phyloP scores from a whole-genome alignment of 2,888 invertebrate species.

The Tridacna crocea region DNA sequence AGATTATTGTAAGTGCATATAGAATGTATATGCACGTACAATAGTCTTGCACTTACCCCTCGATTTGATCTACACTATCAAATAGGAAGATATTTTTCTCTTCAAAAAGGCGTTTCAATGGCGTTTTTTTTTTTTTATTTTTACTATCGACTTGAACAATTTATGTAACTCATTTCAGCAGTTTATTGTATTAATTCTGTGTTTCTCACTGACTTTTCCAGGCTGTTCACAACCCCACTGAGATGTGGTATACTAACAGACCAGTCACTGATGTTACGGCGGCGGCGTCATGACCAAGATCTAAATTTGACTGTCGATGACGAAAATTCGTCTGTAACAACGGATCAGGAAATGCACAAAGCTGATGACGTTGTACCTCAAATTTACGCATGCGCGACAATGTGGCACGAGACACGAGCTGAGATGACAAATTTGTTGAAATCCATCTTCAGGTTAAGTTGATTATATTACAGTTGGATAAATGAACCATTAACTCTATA shows the following conservation, averaged over 20 bases:
- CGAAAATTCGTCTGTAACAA: slow-evolving; percentile 49
- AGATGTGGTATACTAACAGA: slow-evolving; percentile 96
- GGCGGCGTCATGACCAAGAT: slow-evolving; percentile 93
- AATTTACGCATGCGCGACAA: slow-evolving; percentile 83
- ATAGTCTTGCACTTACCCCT: no score
- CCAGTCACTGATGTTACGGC: slow-evolving; percentile 96
- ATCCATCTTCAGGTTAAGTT: slow-evolving; percentile 80
- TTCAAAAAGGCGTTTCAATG: no score
- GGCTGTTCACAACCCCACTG: slow-evolving; percentile 96
- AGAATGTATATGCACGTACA: no score
- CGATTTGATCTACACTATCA: no score
- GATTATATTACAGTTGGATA: background rate
- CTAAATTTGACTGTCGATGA: slow-evolving; percentile 52
- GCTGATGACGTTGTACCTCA: slow-evolving; percentile 74
- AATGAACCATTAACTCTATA: background rate
- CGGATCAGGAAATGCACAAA: slow-evolving; percentile 59
- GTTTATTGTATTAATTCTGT: no score
- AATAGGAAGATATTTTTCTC: no score
- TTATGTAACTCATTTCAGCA: no score
- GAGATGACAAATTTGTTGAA: slow-evolving; percentile 83
- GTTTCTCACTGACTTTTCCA: slow-evolving; percentile 55
- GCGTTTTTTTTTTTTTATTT: no score
- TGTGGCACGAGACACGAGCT: slow-evolving; percentile 83
- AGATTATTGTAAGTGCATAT: no score
- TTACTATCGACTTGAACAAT: no score